Percentiles rank a stretch among this genome's conserved stretches.
These are phyloP conservation scores for Cyclopterus lumpus DNA, from an alignment of 2,797 vertebrate species.

Conservation along the genomic window DNA sequence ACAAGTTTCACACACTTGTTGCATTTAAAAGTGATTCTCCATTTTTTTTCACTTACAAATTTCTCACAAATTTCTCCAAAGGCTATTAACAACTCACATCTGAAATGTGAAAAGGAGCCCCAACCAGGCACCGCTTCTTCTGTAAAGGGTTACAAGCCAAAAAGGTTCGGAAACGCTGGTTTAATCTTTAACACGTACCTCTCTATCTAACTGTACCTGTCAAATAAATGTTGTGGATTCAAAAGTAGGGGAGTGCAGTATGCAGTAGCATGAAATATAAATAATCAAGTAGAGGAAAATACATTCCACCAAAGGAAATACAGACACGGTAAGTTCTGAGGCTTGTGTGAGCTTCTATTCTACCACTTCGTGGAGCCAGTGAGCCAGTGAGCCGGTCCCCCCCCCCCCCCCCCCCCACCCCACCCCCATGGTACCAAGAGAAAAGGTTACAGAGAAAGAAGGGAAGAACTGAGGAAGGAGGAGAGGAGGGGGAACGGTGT, in stretches of 20 bases:
- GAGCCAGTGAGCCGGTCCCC: constrained; percentile 46
- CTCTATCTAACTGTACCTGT: not conserved
- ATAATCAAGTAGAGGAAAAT: not conserved
- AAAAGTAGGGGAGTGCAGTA: not conserved
- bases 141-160: constrained; percentile 4
- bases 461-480: not conserved
- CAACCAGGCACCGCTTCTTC: not conserved
- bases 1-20: not conserved
- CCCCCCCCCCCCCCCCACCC: too few species aligned
- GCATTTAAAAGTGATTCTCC: not conserved
- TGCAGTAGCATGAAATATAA: not conserved
- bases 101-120: not conserved
- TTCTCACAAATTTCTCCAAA: too few species aligned
- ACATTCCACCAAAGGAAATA: not conserved
- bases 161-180: not conserved
- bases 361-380: constrained; percentile 63
- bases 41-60: too few species aligned
- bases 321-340: not conserved
- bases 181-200: not conserved
- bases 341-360: not conserved
- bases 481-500: constrained; percentile 33
- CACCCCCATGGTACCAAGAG: constrained; percentile 24
- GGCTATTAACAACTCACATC: constrained; percentile 7
- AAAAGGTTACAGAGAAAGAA: constrained; percentile 27
- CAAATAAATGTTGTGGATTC: not conserved